Evolutionary conservation across 2,797 vertebrate species (phyloP).

Genomic region (Hydrophis major): DNA sequence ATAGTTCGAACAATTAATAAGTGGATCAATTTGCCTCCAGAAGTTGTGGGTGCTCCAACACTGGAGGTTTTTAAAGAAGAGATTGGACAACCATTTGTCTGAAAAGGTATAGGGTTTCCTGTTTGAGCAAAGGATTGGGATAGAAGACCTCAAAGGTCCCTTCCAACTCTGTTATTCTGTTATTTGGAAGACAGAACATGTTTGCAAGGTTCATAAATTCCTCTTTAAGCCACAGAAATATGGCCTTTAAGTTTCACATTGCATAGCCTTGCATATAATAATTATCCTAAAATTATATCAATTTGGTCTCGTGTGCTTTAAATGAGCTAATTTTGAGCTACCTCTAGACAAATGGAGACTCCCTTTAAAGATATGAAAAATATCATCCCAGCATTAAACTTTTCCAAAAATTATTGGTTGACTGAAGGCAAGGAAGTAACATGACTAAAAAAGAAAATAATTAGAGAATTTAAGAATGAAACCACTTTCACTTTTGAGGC

Average conservation of each 20-base stretch:
- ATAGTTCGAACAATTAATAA: not conserved
- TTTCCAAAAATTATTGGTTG: not conserved
- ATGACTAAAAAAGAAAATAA: not conserved
- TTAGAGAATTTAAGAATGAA: not conserved
- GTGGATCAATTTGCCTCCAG: not conserved
- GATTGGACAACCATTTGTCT: not conserved
- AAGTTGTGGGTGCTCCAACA: not conserved
- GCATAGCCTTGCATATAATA: not conserved
- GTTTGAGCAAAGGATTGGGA: not conserved
- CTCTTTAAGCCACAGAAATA: not conserved
- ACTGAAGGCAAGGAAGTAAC: not conserved
- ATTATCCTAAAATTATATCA: not conserved
- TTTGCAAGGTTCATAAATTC: not conserved
- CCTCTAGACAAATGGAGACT: not conserved
- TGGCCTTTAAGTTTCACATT: not conserved
- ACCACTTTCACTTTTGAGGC: not conserved
- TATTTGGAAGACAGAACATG: not conserved
- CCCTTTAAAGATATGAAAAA: not conserved
- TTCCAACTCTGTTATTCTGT: not conserved
- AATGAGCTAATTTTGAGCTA: not conserved
- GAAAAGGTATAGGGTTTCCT: not conserved
- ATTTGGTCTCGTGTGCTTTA: not conserved
- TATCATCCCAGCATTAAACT: not conserved
- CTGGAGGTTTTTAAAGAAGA: not conserved
- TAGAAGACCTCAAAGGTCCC: not conserved